Conservation (phyloP, 2,888 invertebrate genomes). For the Aporophyla lueneburgensis region DNA sequence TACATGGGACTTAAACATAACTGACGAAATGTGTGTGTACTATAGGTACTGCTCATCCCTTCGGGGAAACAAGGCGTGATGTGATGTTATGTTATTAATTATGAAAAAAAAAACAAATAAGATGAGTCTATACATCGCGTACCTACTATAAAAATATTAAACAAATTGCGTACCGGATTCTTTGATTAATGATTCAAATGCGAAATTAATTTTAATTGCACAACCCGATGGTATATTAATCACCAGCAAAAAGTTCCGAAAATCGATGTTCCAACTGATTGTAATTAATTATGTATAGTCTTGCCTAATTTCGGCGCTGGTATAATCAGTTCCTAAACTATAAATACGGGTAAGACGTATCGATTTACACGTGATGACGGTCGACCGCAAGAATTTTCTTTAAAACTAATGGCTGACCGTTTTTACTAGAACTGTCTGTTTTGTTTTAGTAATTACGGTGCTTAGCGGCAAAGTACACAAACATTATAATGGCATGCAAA, state of each 20-base stretch:
- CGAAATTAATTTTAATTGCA: slow-evolving; percentile 45
- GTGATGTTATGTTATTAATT: too few species aligned
- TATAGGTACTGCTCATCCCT: too few species aligned
- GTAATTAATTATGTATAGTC: slow-evolving; percentile 50
- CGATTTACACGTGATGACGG: slow-evolving; percentile 56
- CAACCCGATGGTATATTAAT: slow-evolving; percentile 34
- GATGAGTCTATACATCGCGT: slow-evolving; percentile 4
- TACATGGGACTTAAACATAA: too few species aligned
- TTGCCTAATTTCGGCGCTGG: slow-evolving; percentile 29
- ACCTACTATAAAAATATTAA: slow-evolving; percentile 17
- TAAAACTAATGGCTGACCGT: slow-evolving; percentile 48
- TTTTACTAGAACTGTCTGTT: slow-evolving; percentile 53
- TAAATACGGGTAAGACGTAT: slow-evolving; percentile 24
- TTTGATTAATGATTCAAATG: slow-evolving; percentile 58
- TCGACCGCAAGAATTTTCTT: slow-evolving; percentile 59
- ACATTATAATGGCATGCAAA: slow-evolving; percentile 47
- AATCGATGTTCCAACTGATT: slow-evolving; percentile 49
- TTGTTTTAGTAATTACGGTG: slow-evolving; percentile 63
- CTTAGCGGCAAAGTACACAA: slow-evolving; percentile 63
- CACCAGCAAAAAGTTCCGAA: slow-evolving; percentile 47
- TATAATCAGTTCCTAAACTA: slow-evolving; percentile 20
- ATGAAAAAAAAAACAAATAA: not conserved
- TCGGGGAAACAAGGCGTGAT: too few species aligned
- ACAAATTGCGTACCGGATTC: slow-evolving; percentile 37
- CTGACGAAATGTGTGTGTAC: too few species aligned